A percentile compares a stretch with the other conserved stretches of the same genome.
Conservation (phyloP, 2,888 invertebrate genomes). For the Heliothis peltigera region DNA sequence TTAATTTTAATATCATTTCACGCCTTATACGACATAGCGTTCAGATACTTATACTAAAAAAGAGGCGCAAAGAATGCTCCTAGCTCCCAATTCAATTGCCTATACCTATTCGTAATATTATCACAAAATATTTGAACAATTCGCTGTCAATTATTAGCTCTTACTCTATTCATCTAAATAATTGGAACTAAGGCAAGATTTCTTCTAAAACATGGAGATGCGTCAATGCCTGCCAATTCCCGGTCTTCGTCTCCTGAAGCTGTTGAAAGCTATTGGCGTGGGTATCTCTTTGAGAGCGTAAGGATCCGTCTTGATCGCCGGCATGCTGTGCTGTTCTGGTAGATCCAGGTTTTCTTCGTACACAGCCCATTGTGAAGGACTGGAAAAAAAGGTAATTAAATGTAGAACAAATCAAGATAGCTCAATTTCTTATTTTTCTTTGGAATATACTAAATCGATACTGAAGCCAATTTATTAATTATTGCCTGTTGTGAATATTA, state of each 20-base stretch:
- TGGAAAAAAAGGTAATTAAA: conserved; percentile 63
- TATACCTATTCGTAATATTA: neutral
- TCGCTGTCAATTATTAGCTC: neutral
- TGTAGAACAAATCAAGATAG: no score
- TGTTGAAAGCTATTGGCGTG: conserved; percentile 78
- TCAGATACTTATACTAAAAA: neutral
- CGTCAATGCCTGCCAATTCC: conserved; percentile 53
- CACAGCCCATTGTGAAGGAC: conserved; percentile 85
- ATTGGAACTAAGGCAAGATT: conserved; percentile 36
- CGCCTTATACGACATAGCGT: neutral
- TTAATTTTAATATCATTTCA: neutral
- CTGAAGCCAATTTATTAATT: neutral
- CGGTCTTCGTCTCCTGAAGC: conserved; percentile 73
- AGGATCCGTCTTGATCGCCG: conserved; percentile 79
- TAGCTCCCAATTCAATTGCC: neutral
- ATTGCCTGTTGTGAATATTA: neutral
- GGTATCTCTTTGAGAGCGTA: conserved; percentile 84
- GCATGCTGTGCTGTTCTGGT: conserved; percentile 79
- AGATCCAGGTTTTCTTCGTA: conserved; percentile 83
- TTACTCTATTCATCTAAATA: conserved; percentile 26
- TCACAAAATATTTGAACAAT: conserved; percentile 9
- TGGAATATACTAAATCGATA: no score
- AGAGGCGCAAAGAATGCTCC: neutral
- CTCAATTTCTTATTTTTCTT: no score
- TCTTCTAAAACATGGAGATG: neutral